These are phyloP conservation scores for Microctenopoma lineatum DNA, from an alignment of 2,797 vertebrate species.

Conservation along the genomic window DNA sequence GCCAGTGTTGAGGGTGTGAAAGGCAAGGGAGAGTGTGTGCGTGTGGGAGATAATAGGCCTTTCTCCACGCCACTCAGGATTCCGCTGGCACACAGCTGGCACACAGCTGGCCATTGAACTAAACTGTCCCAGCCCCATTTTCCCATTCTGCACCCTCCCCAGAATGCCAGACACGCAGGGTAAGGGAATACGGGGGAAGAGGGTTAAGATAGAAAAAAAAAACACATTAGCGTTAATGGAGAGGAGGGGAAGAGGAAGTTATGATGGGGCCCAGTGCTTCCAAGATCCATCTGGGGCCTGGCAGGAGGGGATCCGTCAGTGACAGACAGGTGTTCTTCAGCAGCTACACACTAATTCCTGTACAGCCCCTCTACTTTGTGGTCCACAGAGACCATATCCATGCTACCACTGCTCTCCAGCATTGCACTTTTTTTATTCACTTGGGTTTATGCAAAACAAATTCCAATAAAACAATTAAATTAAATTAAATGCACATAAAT, in stretches of 20 bases:
- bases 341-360: conserved; percentile 56
- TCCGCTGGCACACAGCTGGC: conserved; percentile 81
- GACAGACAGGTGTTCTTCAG: conserved; percentile 83
- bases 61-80: conserved; percentile 78
- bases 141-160: conserved; percentile 36
- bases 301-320: conserved; percentile 77
- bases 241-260: conserved; percentile 70
- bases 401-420: conserved; percentile 49
- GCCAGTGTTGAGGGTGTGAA: conserved; percentile 66
- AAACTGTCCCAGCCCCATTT: conserved; percentile 46
- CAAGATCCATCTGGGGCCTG: conserved; percentile 68
- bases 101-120: conserved; percentile 79
- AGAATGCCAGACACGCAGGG: conserved; percentile 82
- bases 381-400: conserved; percentile 57
- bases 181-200: conserved; percentile 78
- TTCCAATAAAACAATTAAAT: neutral
- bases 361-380: conserved; percentile 52
- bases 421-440: neutral
- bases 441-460: neutral
- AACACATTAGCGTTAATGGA: conserved; percentile 76
- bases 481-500: neutral
- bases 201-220: conserved; percentile 61
- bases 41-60: conserved; percentile 80
- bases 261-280: conserved; percentile 64
- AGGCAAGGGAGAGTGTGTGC: conserved; percentile 69